Percentiles rank a stretch among this genome's conserved stretches.
phyloP scores from a whole-genome alignment of 2,113 vertebrate species.

The Ageneiosus marmoratus region DNA sequence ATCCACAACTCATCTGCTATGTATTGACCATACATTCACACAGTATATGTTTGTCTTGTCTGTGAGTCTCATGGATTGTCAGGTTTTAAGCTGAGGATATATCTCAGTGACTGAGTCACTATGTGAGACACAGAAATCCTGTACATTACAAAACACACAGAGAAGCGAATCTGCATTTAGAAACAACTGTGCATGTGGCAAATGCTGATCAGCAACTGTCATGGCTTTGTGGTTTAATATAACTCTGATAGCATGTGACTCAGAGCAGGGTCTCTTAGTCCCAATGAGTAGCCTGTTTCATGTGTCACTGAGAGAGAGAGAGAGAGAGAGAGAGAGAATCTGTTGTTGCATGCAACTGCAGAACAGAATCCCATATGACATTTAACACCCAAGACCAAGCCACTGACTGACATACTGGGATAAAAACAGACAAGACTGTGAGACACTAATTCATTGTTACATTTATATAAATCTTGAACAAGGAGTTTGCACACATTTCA shows the following conservation, averaged over 20 bases:
- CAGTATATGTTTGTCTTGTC: not conserved
- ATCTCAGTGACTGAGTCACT: not conserved
- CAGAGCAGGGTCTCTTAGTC: conserved; percentile 17
- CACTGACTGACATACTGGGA: not conserved
- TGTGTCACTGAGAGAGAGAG: conserved; percentile 20
- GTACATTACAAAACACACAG: not conserved
- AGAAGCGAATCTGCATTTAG: not conserved
- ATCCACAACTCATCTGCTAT: not conserved
- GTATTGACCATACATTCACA: not conserved
- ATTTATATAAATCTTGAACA: not conserved
- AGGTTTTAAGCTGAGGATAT: not conserved
- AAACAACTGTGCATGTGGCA: conserved; percentile 17
- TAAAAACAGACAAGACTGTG: not conserved
- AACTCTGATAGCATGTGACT: conserved; percentile 35
- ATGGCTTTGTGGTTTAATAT: conserved; percentile 7
- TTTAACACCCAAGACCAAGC: not conserved
- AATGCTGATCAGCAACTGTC: conserved; percentile 39
- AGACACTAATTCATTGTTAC: not conserved
- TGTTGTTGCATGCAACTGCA: not conserved
- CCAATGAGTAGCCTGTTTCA: conserved; percentile 15
- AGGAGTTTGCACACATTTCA: not conserved
- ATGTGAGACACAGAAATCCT: not conserved
- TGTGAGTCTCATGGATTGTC: not conserved
- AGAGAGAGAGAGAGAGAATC: conserved; percentile 5
- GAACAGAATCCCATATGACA: not conserved